These are phyloP conservation scores for Holocentrus rufus DNA, from an alignment of 2,797 vertebrate genomes.

Conservation along the genomic window DNA sequence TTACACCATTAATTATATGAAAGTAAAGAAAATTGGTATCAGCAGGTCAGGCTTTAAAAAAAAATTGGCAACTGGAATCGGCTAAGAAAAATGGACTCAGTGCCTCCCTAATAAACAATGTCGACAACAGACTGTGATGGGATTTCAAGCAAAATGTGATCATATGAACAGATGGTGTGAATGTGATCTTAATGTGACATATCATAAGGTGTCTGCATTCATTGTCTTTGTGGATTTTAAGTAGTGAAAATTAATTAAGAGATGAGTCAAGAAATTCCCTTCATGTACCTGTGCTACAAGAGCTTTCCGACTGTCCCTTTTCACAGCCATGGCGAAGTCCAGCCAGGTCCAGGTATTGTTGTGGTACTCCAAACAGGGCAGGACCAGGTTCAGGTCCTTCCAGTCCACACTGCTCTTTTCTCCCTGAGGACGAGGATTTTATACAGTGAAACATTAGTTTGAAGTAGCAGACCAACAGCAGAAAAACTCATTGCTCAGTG, in stretches of 20 bases:
- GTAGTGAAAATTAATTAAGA: neutral
- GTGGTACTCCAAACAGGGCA: conserved; percentile 97
- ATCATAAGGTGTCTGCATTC: neutral
- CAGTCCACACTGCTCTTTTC: conserved; percentile 99
- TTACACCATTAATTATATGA: too few species aligned
- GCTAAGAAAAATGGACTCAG: too few species aligned
- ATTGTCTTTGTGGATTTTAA: neutral
- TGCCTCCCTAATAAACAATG: too few species aligned
- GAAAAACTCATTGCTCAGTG: neutral
- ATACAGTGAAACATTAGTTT: neutral
- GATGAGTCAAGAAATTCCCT: neutral
- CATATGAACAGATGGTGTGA: too few species aligned
- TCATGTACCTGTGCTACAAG: conserved; percentile 92
- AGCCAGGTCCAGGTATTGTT: conserved; percentile 99
- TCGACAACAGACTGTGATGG: neutral
- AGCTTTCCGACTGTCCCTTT: conserved; percentile 97
- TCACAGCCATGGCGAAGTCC: conserved; percentile 99
- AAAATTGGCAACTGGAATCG: too few species aligned
- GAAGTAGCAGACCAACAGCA: neutral
- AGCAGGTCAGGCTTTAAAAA: too few species aligned
- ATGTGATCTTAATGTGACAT: neutral
- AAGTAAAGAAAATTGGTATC: too few species aligned
- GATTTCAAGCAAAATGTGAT: neutral
- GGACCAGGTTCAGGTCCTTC: conserved; percentile 96
- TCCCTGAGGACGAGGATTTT: conserved; percentile 79